Base-by-base conservation (phyloP, 1,140 invertebrate species). In the Helicoverpa zea region DNA sequence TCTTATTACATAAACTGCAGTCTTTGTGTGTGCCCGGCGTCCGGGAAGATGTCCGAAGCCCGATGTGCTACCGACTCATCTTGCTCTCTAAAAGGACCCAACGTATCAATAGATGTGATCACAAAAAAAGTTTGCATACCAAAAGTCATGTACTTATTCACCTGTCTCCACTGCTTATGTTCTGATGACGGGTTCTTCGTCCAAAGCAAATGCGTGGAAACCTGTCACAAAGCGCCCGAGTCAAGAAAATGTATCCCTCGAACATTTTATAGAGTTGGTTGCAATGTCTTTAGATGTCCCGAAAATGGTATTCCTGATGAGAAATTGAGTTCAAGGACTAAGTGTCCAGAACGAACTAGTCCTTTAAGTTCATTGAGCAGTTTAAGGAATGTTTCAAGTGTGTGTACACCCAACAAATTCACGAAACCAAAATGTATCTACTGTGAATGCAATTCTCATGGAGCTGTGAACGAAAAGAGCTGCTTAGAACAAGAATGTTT, bases 1-100 rank as follows among this genome's bases (percentile, higher is more conserved):
- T 91, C 88, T 12, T 94, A 93, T 59, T 91, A 91, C 68, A 52
- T 92, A 4, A 91, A 94, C 51, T 94, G 93, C 63, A 93, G 84
- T 51, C 76, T 93, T 1, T 94, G 93, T 23, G 79, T 90, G 0
- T 94, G 93, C 76, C 88, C 93, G n/a, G 88, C 88, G 0, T 89
- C 91, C 13, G 93, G 91, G 0, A 58, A 56, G 58, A 84, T 87
- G 11, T 78, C 78, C 0, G 87, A 92, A 70, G 91, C 90, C 1
- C 85, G 86, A 5, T 94, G 93, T 64, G 85, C 86, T 18, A 78
- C 79, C 51, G 91, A 94, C 68, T 72, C 78, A 0, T 91, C 91
- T n/a, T 94, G 93, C 61, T 63, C 80, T 4, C 56, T 83, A 10
- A 47, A 83, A 81, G 54, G 70, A 13, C 76, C 79, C 12, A 49